Percentiles rank a stretch among this genome's conserved stretches.
Conservation (phyloP, 2,797 vertebrate species). For the Coendou prehensilis region DNA sequence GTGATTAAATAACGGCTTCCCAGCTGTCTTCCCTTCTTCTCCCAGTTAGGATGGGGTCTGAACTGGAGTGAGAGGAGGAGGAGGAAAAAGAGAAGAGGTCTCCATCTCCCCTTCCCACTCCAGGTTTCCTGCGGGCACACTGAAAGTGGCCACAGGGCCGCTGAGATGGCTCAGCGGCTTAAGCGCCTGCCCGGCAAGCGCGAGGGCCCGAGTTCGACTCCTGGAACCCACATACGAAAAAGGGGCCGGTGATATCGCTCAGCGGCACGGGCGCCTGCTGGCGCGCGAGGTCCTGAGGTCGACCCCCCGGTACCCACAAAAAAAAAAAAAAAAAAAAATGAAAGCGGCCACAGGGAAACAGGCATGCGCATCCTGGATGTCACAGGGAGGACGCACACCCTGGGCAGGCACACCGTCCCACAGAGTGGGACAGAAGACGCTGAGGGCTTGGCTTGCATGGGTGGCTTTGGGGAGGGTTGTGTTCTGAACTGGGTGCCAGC, state of each 20-base stretch:
- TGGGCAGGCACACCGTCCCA: rapidly evolving
- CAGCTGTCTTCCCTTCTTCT: not conserved
- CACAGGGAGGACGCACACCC: rapidly evolving
- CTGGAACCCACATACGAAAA: too few species aligned
- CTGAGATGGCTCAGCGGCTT: too few species aligned
- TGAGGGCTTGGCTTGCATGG: not conserved
- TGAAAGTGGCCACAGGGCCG: not conserved
- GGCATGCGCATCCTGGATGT: too few species aligned
- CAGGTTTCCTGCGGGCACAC: not conserved
- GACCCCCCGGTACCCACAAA: too few species aligned
- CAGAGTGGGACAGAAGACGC: not conserved
- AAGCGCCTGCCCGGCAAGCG: too few species aligned
- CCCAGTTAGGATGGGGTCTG: not conserved
- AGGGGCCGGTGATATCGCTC: too few species aligned
- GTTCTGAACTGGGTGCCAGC: not conserved
- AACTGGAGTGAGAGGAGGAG: not conserved
- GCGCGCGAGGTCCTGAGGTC: too few species aligned
- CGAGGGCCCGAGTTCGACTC: too few species aligned
- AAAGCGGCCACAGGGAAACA: not conserved
- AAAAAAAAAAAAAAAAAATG: too few species aligned
- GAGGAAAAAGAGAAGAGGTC: not conserved
- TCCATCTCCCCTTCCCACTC: too few species aligned
- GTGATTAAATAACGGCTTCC: not conserved
- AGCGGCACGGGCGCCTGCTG: too few species aligned
- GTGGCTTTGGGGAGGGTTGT: not conserved